Evolutionary conservation across 2,113 vertebrate genomes (phyloP).

Genomic region (Brachyhypopomus gauderio): DNA sequence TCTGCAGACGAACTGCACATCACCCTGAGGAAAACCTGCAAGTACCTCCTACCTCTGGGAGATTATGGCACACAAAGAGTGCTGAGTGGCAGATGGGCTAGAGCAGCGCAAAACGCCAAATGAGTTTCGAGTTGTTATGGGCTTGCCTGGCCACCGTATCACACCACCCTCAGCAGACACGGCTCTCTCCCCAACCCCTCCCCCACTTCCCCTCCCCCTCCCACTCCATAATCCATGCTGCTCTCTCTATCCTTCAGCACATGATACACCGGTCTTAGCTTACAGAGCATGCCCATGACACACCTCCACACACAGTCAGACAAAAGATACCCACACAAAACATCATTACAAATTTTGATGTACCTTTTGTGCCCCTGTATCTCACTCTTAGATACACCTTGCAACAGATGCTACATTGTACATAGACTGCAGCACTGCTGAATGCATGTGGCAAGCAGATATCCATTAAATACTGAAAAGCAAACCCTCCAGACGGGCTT

Average conservation of each 20-base stretch:
- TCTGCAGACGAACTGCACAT: conserved; percentile 63
- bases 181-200: conserved; percentile 60
- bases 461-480: not conserved
- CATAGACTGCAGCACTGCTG: not conserved
- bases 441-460: not conserved
- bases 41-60: conserved; percentile 69
- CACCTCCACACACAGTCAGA: conserved; percentile 21
- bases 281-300: conserved; percentile 15
- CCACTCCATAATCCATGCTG: conserved; percentile 41
- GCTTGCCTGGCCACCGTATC: conserved; percentile 80
- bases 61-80: conserved; percentile 65
- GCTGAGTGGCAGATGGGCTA: conserved; percentile 33
- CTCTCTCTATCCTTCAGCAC: conserved; percentile 55
- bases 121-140: conserved; percentile 68
- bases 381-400: not conserved
- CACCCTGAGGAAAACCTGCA: conserved; percentile 65
- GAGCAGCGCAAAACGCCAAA: conserved; percentile 37
- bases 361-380: not conserved
- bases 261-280: conserved; percentile 45
- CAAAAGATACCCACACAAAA: not conserved
- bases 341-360: not conserved
- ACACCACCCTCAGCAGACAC: conserved; percentile 82
- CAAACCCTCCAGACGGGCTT: no score
- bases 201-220: conserved; percentile 44
- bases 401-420: not conserved